A percentile compares a stretch with the other conserved stretches of the same genome.
Evolutionary conservation across 2,797 vertebrate genomes (phyloP).

Genomic region (Anguilla obscura): DNA sequence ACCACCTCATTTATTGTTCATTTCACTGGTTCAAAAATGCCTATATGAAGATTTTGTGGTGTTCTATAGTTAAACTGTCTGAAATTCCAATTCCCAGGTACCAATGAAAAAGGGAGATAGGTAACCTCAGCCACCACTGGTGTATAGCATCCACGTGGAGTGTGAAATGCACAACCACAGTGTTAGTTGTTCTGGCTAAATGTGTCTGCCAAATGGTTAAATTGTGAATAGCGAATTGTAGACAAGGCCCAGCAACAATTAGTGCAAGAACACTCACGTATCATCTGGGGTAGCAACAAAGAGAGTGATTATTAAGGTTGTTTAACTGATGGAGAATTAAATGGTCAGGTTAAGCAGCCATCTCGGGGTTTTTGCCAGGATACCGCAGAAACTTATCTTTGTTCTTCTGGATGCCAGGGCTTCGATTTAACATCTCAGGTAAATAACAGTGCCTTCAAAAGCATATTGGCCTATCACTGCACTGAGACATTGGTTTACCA

Average conservation of each 20-base stretch:
- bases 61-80: background rate
- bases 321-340: background rate
- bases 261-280: background rate
- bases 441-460: background rate
- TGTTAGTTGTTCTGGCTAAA: background rate
- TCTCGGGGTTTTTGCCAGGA: background rate
- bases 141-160: background rate
- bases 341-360: background rate
- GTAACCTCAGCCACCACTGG: background rate
- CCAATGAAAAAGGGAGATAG: background rate
- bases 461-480: background rate
- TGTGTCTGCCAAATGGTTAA: background rate
- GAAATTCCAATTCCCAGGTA: background rate
- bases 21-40: background rate
- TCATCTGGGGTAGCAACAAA: background rate
- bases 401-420: background rate
- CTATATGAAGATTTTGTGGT: background rate
- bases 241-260: background rate
- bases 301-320: background rate
- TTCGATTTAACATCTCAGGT: background rate
- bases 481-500: background rate
- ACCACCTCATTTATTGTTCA: background rate
- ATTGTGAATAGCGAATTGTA: background rate
- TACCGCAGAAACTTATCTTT: background rate
- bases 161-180: background rate